Base-by-base conservation (phyloP, 2,113 vertebrate species). In the Cheirogaleus medius region DNA sequence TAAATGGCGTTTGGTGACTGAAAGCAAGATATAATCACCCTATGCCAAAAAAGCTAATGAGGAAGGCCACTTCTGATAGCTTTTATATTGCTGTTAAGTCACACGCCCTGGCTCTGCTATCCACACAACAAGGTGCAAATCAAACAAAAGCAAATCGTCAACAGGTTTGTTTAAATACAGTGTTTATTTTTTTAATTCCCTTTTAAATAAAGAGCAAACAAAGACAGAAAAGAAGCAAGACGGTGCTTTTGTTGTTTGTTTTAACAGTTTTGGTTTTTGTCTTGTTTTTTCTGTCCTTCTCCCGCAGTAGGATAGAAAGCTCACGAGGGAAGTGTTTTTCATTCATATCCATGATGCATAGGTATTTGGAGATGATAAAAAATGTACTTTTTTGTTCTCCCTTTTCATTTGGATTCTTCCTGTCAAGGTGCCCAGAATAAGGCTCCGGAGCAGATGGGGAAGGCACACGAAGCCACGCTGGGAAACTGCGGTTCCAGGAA, bases 381-480 rank as follows among this genome's bases (percentile, higher is more conserved):
- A 98, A 98, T 88, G 84, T 87, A 98, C 87, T 91, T 97, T 97
- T 97, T 97, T 95, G 87, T 77, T 97, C 95, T 98, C 93, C 77
- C 90, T 98, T 98, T 98, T 98, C 97, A 96, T 98, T 97, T 97
- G 85, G 88, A 98, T 97, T 97, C 97, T 97, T 98, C 97, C 96
- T 97, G 97, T 96, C 93, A 97, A 97, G 96, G 98, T 97, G 97
- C 98, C 98, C 98, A 97, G 98, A 98, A 96, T 95, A 97, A 97
- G 97, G 94, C 97, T 98, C 96, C 95, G 94, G 95, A 97, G 97
- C 98, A 98, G 98, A 98, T 98, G 98, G 97, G 97, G 97, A 96
- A 95, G 97, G 92, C 92, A 95, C 93, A 94, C 8, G 97, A 86
- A 96, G 94, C 96, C 92, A 76, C 60, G 88, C 93, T 76, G 86